Evolutionary conservation across 2,888 invertebrate genomes (phyloP).

Genomic region (Stenodema calcarata): DNA sequence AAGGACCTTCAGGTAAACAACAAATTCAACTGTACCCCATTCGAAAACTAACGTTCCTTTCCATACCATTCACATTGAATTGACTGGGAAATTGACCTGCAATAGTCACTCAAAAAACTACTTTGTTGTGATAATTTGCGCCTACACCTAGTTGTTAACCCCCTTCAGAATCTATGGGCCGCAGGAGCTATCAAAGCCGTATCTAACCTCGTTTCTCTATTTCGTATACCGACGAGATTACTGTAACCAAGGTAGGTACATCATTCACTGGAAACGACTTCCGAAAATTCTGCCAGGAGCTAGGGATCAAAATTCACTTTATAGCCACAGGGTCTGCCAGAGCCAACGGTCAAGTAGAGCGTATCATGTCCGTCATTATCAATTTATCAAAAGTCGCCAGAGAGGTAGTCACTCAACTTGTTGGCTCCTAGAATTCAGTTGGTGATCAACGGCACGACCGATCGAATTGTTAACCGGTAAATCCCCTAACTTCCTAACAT

Average conservation of each 20-base stretch:
- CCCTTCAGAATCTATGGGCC: neutral
- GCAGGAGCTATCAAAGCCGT: neutral
- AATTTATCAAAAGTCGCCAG: neutral
- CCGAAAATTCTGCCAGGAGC: neutral
- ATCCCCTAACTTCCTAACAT: neutral
- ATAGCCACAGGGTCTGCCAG: neutral
- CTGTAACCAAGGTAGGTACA: neutral
- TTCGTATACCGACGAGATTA: neutral
- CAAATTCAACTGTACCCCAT: no score
- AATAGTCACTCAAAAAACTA: neutral
- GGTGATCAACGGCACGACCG: neutral
- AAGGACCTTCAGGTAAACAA: no score
- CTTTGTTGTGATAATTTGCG: neutral
- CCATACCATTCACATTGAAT: conserved; percentile 2
- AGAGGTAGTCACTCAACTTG: neutral
- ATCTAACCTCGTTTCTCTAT: neutral
- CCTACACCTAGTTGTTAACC: neutral
- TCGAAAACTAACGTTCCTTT: conserved; percentile 6
- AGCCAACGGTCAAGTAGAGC: conserved; percentile 7
- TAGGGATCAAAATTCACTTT: neutral
- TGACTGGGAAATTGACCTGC: conserved; percentile 4
- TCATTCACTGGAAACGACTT: conserved; percentile 8
- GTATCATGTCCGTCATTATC: neutral
- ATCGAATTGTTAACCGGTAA: neutral
- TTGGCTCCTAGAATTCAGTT: conserved; percentile 13